A percentile compares a stretch with the other conserved stretches of the same genome.
Evolutionary conservation across 2,797 vertebrate genomes (phyloP).

Genomic region (Rhynchotus rufescens): DNA sequence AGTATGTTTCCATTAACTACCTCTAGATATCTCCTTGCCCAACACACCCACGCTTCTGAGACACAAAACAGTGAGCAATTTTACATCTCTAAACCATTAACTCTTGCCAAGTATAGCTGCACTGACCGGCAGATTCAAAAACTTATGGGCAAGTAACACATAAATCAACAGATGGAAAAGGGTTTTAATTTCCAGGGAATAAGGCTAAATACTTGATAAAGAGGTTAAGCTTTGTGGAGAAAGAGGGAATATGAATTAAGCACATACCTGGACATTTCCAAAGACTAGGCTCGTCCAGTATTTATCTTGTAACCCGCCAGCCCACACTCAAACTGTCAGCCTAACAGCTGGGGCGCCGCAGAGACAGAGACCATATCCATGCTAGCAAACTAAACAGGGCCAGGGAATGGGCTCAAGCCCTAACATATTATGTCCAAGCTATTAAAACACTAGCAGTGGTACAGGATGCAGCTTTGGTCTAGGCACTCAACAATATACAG

Average conservation of each 20-base stretch:
- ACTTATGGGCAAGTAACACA: neutral
- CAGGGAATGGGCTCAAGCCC: neutral
- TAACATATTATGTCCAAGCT: neutral
- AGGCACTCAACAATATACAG: neutral
- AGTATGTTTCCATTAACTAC: neutral
- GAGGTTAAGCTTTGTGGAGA: neutral
- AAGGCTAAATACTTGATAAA: neutral
- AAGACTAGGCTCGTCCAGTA: neutral
- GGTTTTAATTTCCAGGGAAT: neutral
- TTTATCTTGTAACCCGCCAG: neutral
- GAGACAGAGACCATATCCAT: neutral
- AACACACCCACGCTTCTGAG: neutral
- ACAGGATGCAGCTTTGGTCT: neutral
- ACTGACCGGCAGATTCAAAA: neutral
- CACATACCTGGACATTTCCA: neutral
- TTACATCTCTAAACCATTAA: neutral
- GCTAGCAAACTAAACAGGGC: neutral
- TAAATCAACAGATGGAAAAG: neutral
- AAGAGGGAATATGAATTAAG: neutral
- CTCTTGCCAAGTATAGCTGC: neutral
- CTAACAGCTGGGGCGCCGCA: neutral
- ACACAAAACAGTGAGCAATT: neutral
- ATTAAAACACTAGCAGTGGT: neutral
- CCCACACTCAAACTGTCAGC: rapidly evolving
- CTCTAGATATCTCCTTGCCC: neutral